Evolutionary conservation across 2,888 invertebrate species (phyloP), one percentile per base, ranked within the genome.

Genomic region (Andricus curvator): DNA sequence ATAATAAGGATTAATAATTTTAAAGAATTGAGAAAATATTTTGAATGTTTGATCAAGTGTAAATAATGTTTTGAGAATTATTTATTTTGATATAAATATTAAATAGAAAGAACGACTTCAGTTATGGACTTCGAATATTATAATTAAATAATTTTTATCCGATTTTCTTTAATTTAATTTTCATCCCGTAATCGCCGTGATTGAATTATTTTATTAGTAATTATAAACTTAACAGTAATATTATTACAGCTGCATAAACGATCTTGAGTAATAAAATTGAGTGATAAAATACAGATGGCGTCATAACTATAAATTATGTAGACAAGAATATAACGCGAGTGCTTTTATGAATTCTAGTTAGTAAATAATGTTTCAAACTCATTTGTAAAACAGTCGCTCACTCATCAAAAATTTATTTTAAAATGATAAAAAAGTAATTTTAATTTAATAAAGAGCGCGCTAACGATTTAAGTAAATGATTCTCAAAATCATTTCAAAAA

Each of bases 231-330:
- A 56, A 22, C 56, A n/a, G 56, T 56, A 56, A 56, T n/a, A 56
- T 56, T 56, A n/a, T 22, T n/a, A n/a, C n/a, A n/a, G 56, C 56
- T 56, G 56, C 56, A 66, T 66, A 25, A 48, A 68, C 25, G 22
- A 68, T 68, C 48, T 68, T 68, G 41, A 29, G 68, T 68, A 68
- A 48, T 68, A 33, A 22, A 68, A 68, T 68, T 68, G 44, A 44
- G 41, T 48, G 68, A 68, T 68, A 48, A 68, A 68, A 68, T 68
- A 68, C 68, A 17, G 68, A 68, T 65, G 65, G 9, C 65, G 65
- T 65, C 65, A 65, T 29, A 33, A 65, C 48, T 68, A 68, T 68
- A 25, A 68, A 68, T 68, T 44, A 68, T 68, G 44, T 44, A 68
- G 68, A 22, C 56, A 22, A 56, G n/a, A 56, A 56, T 56, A n/a